A percentile compares a stretch with the other conserved stretches of the same genome.
Evolutionary conservation across 2,888 invertebrate genomes (phyloP).

Genomic region (Melitaea athalia): DNA sequence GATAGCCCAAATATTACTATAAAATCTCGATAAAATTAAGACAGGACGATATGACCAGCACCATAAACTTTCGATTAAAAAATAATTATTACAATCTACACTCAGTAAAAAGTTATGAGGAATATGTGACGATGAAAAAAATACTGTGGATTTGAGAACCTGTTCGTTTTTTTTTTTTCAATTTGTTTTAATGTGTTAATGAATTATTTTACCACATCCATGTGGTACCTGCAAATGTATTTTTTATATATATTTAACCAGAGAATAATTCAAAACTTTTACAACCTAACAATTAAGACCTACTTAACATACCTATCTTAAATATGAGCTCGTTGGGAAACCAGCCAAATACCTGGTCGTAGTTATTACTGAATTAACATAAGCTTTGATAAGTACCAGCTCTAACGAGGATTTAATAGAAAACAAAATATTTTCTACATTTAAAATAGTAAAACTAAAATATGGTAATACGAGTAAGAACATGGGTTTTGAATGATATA

Average conservation of each 20-base stretch:
- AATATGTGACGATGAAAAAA: too few species aligned
- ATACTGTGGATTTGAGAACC: too few species aligned
- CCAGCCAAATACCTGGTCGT: slow-evolving; percentile 24
- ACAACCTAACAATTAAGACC: slow-evolving; percentile 17
- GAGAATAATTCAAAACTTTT: neutral
- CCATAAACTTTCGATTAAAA: too few species aligned
- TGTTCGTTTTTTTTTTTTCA: too few species aligned
- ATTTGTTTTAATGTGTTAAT: too few species aligned
- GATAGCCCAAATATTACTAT: too few species aligned
- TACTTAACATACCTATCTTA: slow-evolving; percentile 24
- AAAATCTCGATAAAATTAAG: too few species aligned
- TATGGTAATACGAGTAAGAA: neutral
- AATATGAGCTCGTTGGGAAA: slow-evolving; percentile 25
- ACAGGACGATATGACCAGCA: too few species aligned
- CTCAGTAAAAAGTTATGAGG: too few species aligned
- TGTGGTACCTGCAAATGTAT: too few species aligned
- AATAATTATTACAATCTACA: too few species aligned
- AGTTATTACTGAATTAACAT: slow-evolving; percentile 19
- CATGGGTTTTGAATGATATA: neutral
- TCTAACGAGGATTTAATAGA: slow-evolving; percentile 5
- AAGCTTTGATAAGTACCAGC: neutral
- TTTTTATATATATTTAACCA: neutral
- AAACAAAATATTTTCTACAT: slow-evolving; percentile 11
- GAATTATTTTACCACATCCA: too few species aligned
- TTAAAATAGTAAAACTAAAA: neutral